A percentile compares a stretch with the other conserved stretches of the same genome.
Evolutionary conservation across 2,888 invertebrate species (phyloP).

Genomic region (Leucoma salicis): DNA sequence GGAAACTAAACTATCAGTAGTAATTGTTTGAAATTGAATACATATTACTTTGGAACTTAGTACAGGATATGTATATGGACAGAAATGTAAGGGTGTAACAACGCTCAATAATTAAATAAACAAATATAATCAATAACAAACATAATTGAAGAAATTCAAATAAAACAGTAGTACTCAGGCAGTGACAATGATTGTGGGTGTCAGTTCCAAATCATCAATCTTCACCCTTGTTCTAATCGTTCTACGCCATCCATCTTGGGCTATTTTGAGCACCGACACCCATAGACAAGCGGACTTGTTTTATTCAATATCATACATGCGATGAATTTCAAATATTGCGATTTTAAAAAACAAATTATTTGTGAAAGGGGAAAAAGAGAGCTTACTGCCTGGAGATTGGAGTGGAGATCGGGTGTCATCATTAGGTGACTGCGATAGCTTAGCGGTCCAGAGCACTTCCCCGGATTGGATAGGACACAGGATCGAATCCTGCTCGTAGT

Average conservation of each 20-base stretch:
- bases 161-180: slow-evolving; percentile 8
- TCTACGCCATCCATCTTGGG: slow-evolving; percentile 65
- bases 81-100: no score
- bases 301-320: slow-evolving; percentile 38
- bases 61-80: no score
- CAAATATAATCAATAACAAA: not conserved
- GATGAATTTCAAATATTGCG: slow-evolving; percentile 35
- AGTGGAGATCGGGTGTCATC: no score
- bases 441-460: no score
- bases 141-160: slow-evolving; percentile 6
- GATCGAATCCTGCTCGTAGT: no score
- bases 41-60: no score
- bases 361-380: no score
- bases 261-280: slow-evolving; percentile 47
- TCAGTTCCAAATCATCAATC: slow-evolving; percentile 47
- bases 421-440: no score
- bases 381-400: no score
- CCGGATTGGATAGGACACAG: no score
- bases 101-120: not conserved
- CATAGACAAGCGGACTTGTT: slow-evolving; percentile 33
- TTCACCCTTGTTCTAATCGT: slow-evolving; percentile 63
- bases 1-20: no score
- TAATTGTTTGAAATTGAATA: no score
- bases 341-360: slow-evolving; percentile 10
- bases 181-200: slow-evolving; percentile 44